Conservation (phyloP, 2,113 vertebrate genomes). For the Gymnorhina tibicen region DNA sequence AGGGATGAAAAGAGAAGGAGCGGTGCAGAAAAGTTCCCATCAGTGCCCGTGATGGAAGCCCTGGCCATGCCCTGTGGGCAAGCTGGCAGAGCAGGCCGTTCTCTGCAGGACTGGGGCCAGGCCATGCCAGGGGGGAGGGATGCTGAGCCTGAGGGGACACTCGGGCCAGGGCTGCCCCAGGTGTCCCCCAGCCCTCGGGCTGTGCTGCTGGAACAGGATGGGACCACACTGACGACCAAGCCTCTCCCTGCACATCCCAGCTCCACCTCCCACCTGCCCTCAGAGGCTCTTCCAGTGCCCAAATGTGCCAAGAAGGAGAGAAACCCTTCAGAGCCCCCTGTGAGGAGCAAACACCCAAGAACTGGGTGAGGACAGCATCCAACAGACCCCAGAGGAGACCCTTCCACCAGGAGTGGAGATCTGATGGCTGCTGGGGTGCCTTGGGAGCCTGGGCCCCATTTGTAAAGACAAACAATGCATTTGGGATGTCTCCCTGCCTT, state of each 20-base stretch:
- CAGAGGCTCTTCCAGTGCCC: rapidly evolving
- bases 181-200: background rate
- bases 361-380: background rate
- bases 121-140: rapidly evolving
- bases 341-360: background rate
- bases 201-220: background rate
- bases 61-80: rapidly evolving
- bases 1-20: background rate
- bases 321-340: background rate
- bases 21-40: background rate
- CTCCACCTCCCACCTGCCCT: background rate
- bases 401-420: background rate
- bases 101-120: background rate
- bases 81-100: background rate
- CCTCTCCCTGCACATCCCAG: background rate
- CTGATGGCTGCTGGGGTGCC: background rate
- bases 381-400: background rate
- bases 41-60: rapidly evolving
- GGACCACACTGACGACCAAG: background rate
- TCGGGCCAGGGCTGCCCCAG: background rate
- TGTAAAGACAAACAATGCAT: background rate
- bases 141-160: rapidly evolving
- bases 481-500: background rate
- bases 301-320: background rate
- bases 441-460: background rate